Evolutionary conservation across 2,113 vertebrate species (phyloP), one percentile per base, ranked within the genome.

Genomic region (Ageneiosus marmoratus): DNA sequence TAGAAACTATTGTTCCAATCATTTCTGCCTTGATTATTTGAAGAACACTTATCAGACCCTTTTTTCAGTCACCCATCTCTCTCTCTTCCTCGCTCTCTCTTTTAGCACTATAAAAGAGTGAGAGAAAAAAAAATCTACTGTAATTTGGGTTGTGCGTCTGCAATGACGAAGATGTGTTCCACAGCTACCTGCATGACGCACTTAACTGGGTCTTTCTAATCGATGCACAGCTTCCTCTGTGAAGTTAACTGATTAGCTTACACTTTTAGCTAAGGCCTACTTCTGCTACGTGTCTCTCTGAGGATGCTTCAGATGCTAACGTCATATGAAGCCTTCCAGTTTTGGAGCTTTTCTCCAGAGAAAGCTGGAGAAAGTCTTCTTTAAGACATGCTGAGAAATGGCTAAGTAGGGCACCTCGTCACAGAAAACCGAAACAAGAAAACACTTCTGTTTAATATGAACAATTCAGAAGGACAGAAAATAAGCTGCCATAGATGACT

Each of bases 111-210:
- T 60, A 51, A 22, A 32, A 53, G 29, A 12, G 18, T 22, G 15
- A 22, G 48, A 53, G 29, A 41, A 7, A 41, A 32, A 82, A 65
- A 29, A 69, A 20, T 86, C 88, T 81, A 85, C 37, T 87, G 88
- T 86, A 89, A 91, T 91, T 88, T 90, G 83, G 87, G 89, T 88
- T 92, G 50, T 72, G 73, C 77, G 73, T 83, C 77, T 56, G 73
- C 77, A 88, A 80, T 91, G 89, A 90, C 80, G 62, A 56, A 86
- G 67, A 80, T 70, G 77, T 58, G 74, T 85, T 79, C 78, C 79
- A 58, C 65, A 80, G 79, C 82, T 56, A 83, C 88, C 86, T 62
- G 78, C 82, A 44, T 94, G 91, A 92, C 86, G 88, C 90, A 93
- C 84, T 89, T 88, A 86, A 86, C 82, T 84, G 77, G 70, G 65